Conservation (phyloP, 2,797 vertebrate species). For the Prionace glauca region DNA sequence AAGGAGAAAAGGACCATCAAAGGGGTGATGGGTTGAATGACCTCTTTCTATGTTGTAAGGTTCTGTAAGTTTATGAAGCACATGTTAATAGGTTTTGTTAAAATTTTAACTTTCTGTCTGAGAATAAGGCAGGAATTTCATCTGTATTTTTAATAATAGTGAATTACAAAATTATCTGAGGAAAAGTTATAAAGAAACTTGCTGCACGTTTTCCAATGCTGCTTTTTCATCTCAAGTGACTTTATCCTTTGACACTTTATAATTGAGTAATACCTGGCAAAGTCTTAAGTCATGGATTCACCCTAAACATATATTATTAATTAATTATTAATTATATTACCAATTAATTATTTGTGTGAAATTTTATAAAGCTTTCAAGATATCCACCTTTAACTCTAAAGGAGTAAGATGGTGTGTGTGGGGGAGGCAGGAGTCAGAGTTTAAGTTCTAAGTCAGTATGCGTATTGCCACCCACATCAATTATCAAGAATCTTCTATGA, state of each 20-base stretch:
- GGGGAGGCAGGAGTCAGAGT: no score
- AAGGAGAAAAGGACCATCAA: background rate
- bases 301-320: no score
- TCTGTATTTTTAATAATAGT: background rate
- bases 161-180: background rate
- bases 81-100: background rate
- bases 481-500: background rate
- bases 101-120: background rate
- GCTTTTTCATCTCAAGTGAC: background rate
- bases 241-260: background rate
- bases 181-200: background rate
- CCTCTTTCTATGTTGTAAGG: background rate
- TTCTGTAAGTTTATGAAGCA: background rate
- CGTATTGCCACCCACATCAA: background rate
- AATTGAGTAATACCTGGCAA: background rate
- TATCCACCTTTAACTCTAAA: conserved; percentile 12
- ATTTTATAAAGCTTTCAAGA: background rate
- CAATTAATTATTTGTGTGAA: background rate
- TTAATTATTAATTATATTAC: no score
- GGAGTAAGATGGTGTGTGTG: background rate
- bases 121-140: background rate
- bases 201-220: no score
- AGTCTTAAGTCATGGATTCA: background rate
- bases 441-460: background rate
- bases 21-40: background rate